phyloP scores from a whole-genome alignment of 2,797 vertebrate genomes.

The Thunnus albacares region DNA sequence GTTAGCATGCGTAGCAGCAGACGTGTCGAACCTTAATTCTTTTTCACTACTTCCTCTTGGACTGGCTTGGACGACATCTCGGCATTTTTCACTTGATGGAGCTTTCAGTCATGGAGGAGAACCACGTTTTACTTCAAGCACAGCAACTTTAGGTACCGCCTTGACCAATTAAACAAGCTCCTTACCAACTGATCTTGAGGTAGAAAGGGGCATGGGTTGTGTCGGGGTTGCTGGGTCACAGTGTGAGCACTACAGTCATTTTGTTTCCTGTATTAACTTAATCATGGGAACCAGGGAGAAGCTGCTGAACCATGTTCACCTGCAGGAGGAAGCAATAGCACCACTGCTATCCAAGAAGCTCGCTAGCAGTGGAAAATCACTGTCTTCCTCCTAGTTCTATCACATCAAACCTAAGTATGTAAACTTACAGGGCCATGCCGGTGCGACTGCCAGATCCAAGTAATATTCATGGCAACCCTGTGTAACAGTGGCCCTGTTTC shows the following conservation, averaged over 20 bases:
- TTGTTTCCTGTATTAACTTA: conserved; percentile 12
- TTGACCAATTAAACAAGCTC: conserved; percentile 60
- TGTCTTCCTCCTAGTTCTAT: background rate
- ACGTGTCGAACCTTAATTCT: conserved; percentile 75
- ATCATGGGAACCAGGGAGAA: conserved; percentile 14
- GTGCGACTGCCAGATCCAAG: conserved; percentile 34
- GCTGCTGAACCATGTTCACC: conserved; percentile 13
- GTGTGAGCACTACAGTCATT: conserved; percentile 1
- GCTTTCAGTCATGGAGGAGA: conserved; percentile 67
- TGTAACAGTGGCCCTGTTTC: conserved; percentile 51
- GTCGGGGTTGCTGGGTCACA: conserved; percentile 10
- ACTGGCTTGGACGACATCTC: conserved; percentile 74
- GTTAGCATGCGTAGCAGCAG: conserved; percentile 77
- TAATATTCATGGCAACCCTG: conserved; percentile 39
- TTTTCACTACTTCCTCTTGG: conserved; percentile 78
- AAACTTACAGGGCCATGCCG: conserved; percentile 7
- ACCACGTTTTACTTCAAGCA: conserved; percentile 69
- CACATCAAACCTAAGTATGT: background rate
- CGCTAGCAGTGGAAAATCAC: background rate
- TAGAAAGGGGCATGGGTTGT: conserved; percentile 13
- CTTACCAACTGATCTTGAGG: conserved; percentile 51
- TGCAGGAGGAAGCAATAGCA: background rate
- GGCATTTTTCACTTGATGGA: conserved; percentile 76
- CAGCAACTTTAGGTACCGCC: conserved; percentile 62
- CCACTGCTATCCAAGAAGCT: background rate